Base-by-base conservation (phyloP, 2,888 invertebrate genomes). In the Amphipyra berbera region DNA sequence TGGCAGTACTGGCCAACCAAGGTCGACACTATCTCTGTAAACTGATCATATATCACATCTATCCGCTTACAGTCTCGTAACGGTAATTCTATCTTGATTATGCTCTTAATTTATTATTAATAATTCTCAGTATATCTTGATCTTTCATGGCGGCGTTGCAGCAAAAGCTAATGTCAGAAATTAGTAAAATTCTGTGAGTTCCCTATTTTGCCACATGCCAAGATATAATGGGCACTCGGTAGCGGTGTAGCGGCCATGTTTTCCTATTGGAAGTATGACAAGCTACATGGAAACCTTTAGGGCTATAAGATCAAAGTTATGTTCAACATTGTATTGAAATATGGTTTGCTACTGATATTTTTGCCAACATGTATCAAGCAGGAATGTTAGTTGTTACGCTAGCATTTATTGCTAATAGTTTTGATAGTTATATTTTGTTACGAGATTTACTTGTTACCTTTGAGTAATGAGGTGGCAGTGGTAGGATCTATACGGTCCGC, bases 1-100 rank as follows among this genome's bases (percentile, higher is more conserved):
- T 79, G 76, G 61, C 79, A 77, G 65, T 58, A 21, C 48, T 48
- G 54, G 21, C 21, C 3, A 21, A 37, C 61, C 82, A 85, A 86
- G 87, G 87, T 75, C 77, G 57, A 48, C n/a, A 45, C 60, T 65
- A 41, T 60, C 61, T 64, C 59, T 61, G 64, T 67, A 62, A 61
- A 56, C 56, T 68, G 63, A 68, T 9, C 67, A 79, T 65, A 60
- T 61, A 65, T 64, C 71, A 64, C 47, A 12, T 38, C 52, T 57
- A 55, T 68, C 61, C 50, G 21, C 50, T 66, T 57, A 57, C 63
- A 40, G 27, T 9, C 60, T 62, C 12, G 37, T 66, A 57, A 59
- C 45, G 40, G 58, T 61, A 69, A 64, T 53, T 55, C 7, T 59
- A 57, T 59, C 67, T 66, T 50, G 47, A 56, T 59, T 59, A 60